A percentile compares a stretch with the other conserved stretches of the same genome.
phyloP scores from a whole-genome alignment of 2,113 vertebrate genomes.

The Apus apus region DNA sequence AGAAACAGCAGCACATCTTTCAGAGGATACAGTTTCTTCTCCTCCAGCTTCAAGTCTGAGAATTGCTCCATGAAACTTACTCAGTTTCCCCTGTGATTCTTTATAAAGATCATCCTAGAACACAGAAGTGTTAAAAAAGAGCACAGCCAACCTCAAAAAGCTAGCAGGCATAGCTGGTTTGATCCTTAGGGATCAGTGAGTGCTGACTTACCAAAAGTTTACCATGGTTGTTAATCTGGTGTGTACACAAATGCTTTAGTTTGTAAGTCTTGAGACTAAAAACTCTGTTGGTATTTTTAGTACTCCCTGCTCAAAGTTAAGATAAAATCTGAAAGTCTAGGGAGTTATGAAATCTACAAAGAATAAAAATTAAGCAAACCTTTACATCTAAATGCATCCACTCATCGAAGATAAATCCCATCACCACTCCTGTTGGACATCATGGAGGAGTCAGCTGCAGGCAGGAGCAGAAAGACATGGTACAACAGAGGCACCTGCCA shows the following conservation, averaged over 20 bases:
- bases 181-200: not conserved
- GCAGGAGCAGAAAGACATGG: not conserved
- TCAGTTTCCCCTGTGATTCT: not conserved
- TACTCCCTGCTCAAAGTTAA: not conserved
- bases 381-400: not conserved
- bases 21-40: not conserved
- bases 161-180: not conserved
- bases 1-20: not conserved
- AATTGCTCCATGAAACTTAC: not conserved
- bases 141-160: not conserved
- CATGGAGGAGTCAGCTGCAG: not conserved
- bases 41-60: not conserved
- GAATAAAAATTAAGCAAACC: not conserved
- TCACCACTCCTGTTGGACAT: not conserved
- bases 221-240: not conserved
- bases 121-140: not conserved
- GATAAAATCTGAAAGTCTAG: not conserved
- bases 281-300: not conserved
- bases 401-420: not conserved
- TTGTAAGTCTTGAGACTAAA: not conserved
- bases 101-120: not conserved
- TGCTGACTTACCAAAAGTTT: not conserved
- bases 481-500: not conserved
- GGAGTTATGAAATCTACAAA: not conserved
- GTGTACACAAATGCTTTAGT: not conserved